Base-by-base conservation (phyloP, 2,888 invertebrate species). In the Plagodis pulveraria region DNA sequence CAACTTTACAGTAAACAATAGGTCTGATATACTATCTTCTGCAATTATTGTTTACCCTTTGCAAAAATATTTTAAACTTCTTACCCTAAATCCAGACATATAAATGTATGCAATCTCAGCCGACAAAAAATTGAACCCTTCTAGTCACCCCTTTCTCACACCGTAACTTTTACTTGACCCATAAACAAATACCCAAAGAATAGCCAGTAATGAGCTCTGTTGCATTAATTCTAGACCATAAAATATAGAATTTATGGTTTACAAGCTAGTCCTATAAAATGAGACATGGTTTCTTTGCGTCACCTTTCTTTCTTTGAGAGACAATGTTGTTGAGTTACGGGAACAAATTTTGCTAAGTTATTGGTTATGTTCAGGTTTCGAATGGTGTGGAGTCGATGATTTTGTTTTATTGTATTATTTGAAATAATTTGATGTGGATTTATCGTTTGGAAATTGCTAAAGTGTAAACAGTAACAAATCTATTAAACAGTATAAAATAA, bases 181-280 rank as follows among this genome's bases (percentile, higher is more conserved):
- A 87, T 83, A 86, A 87, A 85, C 85, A 87, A 83, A 83, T 80
- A 83, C 83, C 84, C 81, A 69, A 88, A 91, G 91, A 91, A 92
- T 91, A 84, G 84, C 81, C 85, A 71, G 86, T 92, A 92, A 92
- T 92, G 92, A 92, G 87, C 78, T 77, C 74, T 74, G 50, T 52
- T 79, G 80, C 83, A 87, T 91, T 90, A 89, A 89, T 89, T 91
- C 90, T 89, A 89, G 88, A 77, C 81, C 87, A 91, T 92, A 92
- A 92, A 92, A 76, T 91, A 78, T 73, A 72, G 77, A 86, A 89
- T 91, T 91, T 92, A 92, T 87, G 80, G 61, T 51, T 36, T 73
- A 52, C 64, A 72, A 84, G 80, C 86, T 83, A 80, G 91, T 86
- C 82, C 88, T 86, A 89, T 90, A 85, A 90, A 90, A 90, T 89